A percentile compares a stretch with the other conserved stretches of the same genome.
Conservation (phyloP, 1,140 invertebrate species). For the Drosophila neocordata region DNA sequence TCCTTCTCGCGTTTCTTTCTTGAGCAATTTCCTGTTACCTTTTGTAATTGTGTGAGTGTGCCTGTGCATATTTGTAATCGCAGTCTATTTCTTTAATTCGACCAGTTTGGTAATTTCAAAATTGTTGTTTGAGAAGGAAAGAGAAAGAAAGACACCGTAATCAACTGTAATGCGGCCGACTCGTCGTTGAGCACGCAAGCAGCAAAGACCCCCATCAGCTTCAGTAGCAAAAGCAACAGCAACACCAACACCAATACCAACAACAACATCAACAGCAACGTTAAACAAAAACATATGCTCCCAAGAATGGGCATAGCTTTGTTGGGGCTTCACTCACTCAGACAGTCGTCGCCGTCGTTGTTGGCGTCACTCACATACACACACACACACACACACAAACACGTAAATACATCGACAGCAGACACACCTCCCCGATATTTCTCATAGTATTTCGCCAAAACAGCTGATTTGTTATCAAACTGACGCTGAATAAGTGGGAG, state of each 20-base stretch:
- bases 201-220: slow-evolving; percentile 15
- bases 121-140: slow-evolving; percentile 37
- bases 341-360: slow-evolving; percentile 38
- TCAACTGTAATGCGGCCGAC: slow-evolving; percentile 76
- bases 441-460: slow-evolving; percentile 44
- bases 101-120: slow-evolving; percentile 76
- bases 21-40: slow-evolving; percentile 56
- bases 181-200: slow-evolving; percentile 69
- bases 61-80: slow-evolving; percentile 6
- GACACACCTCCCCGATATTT: slow-evolving; percentile 63
- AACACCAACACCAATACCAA: slow-evolving; percentile 37
- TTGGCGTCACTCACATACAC: slow-evolving; percentile 25
- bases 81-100: slow-evolving; percentile 68
- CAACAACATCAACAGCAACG: slow-evolving; percentile 41
- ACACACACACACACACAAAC: slow-evolving; percentile 12
- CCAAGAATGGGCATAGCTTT: slow-evolving; percentile 38
- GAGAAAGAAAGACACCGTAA: slow-evolving; percentile 51
- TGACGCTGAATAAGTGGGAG: slow-evolving; percentile 59
- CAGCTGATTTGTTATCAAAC: slow-evolving; percentile 76
- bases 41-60: slow-evolving; percentile 31
- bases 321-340: slow-evolving; percentile 53
- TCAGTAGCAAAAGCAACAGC: slow-evolving; percentile 39
- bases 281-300: slow-evolving; percentile 63
- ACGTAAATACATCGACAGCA: slow-evolving; percentile 6
- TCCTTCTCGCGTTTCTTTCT: slow-evolving; percentile 31